These are phyloP conservation scores for Harmothoe impar DNA, from an alignment of 2,888 invertebrate genomes.

Conservation along the genomic window DNA sequence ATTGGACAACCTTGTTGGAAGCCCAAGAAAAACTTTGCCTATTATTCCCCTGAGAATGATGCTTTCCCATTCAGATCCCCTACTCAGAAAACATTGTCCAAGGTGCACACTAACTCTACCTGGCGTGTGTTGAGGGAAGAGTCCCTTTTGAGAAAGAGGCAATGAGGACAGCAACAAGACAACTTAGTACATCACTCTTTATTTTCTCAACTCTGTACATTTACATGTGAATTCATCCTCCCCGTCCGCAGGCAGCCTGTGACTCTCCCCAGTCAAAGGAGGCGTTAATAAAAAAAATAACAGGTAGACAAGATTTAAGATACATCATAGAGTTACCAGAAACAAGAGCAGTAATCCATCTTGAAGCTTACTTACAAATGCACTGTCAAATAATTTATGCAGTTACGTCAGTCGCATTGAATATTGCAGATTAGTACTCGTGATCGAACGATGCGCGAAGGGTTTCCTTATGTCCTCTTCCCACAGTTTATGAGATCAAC, in stretches of 20 bases:
- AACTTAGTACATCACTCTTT: conserved; percentile 41
- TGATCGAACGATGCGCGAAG: no score
- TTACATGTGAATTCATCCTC: not conserved
- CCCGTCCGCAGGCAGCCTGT: not conserved
- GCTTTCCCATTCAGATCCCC: no score
- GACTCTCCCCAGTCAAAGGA: not conserved
- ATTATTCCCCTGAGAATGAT: no score
- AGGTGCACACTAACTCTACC: no score
- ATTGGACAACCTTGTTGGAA: no score
- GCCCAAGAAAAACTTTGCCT: no score
- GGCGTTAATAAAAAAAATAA: not conserved
- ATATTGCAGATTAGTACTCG: no score
- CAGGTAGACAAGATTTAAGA: not conserved
- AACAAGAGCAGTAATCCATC: not conserved
- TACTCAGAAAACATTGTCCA: no score
- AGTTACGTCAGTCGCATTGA: not conserved
- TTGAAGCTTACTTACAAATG: conserved; percentile 26
- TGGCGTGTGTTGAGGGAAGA: no score
- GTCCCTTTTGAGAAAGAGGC: no score
- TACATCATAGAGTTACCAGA: not conserved
- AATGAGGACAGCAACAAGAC: no score
- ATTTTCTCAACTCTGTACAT: conserved; percentile 28
- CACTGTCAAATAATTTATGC: conserved; percentile 37
- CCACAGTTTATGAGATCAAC: not conserved
- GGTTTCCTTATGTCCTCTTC: no score